Base-by-base conservation (phyloP, 2,888 invertebrate species). In the Pilophorus perplexus region DNA sequence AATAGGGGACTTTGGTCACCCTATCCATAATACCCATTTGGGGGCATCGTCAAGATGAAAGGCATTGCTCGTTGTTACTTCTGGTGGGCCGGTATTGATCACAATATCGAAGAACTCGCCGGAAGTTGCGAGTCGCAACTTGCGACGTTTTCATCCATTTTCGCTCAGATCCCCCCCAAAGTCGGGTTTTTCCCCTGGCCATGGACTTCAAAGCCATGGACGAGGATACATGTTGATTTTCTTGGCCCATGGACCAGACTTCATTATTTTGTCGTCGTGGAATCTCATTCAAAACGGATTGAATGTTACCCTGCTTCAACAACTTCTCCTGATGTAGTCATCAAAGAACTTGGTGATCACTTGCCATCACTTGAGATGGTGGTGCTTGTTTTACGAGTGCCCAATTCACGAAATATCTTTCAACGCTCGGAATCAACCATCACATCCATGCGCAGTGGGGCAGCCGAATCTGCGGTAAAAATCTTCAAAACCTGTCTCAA, bases 281-380 rank as follows among this genome's bases (percentile, higher is more conserved):
- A 59, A 48, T 28, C 66, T 5, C 44, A 42, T 14, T 46, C 57
- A 12, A 66, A 66, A 59, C 59, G 50, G 50, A 59, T 66, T 23
- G 66, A 66, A 59, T 28, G 42, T 28, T 66, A 54, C 48, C 16
- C 37, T 1, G 27, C 46, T n/a, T 16, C 16, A 2, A 6, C 16
- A 8, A 46, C 27, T 8, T 40, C 66, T 14, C 14, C 57, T n/a
- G 48, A 48, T 23, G 57, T 57, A 10, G 52, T 59, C n/a, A 66
- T 48, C 2, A 37, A 46, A 23, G 48, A 59, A 33, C 37, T 66
- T 12, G 20, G n/a, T 33, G 57, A 57, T 20, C 8, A 14, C 3
- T 66, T 66, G 12, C 28, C 2, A 1, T 66, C 12, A 66, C 66
- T 18, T 28, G 22, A n/a, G 57, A 57, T 37, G 46, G 57, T 10